These are phyloP conservation scores for Tridacna gigas DNA, from an alignment of 2,888 invertebrate genomes.

Conservation along the genomic window DNA sequence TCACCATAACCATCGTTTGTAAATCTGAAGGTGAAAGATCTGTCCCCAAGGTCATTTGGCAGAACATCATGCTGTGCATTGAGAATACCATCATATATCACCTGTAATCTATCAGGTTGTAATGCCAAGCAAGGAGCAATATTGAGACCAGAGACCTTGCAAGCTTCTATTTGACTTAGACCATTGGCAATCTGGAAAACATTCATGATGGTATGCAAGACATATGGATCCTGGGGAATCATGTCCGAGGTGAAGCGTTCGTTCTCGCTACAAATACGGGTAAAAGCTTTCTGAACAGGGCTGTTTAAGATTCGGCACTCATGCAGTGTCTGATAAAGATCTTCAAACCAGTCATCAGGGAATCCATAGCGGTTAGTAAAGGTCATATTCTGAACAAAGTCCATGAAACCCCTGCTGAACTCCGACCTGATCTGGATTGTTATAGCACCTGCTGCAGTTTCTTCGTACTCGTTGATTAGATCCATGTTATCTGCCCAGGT, in stretches of 20 bases:
- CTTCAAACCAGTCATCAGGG: slow-evolving; percentile 85
- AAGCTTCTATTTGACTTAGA: slow-evolving; percentile 77
- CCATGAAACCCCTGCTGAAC: slow-evolving; percentile 77
- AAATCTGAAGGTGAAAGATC: slow-evolving; percentile 83
- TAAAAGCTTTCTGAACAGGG: slow-evolving; percentile 73
- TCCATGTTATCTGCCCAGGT: slow-evolving; percentile 75
- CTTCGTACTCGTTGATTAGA: slow-evolving; percentile 75
- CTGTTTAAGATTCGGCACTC: slow-evolving; percentile 82
- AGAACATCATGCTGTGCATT: slow-evolving; percentile 74
- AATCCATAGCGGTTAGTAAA: slow-evolving; percentile 81
- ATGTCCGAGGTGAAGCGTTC: slow-evolving; percentile 76
- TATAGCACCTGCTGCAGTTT: slow-evolving; percentile 80
- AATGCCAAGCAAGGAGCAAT: slow-evolving; percentile 75
- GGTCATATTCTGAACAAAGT: slow-evolving; percentile 79
- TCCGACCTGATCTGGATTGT: slow-evolving; percentile 78
- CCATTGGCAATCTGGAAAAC: slow-evolving; percentile 83
- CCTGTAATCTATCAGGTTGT: slow-evolving; percentile 75
- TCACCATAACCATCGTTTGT: slow-evolving; percentile 84
- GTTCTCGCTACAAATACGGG: slow-evolving; percentile 76
- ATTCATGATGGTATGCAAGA: slow-evolving; percentile 83
- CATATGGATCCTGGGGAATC: slow-evolving; percentile 79
- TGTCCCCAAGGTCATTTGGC: slow-evolving; percentile 75
- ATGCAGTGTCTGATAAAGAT: slow-evolving; percentile 83
- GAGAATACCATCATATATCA: slow-evolving; percentile 74
- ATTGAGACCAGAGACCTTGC: slow-evolving; percentile 66